phyloP scores from a whole-genome alignment of 2,113 vertebrate species.

The Cranoglanis bouderius region DNA sequence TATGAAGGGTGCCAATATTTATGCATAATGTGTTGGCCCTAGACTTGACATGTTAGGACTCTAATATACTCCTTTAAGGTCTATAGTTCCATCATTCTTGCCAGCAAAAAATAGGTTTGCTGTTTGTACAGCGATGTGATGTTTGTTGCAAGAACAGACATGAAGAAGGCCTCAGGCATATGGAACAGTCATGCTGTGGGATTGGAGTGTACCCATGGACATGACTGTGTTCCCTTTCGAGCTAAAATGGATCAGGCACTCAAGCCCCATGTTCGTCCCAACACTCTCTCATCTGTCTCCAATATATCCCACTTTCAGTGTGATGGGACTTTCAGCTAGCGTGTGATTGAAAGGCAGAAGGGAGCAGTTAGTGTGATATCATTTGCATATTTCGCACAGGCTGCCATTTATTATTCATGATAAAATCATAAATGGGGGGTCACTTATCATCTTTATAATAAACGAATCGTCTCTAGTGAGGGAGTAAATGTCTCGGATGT shows the following conservation, averaged over 20 bases:
- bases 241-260: conserved; percentile 13
- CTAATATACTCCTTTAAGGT: not conserved
- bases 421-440: conserved; percentile 43
- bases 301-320: not conserved
- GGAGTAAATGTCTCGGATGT: not conserved
- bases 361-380: conserved; percentile 13
- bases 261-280: not conserved
- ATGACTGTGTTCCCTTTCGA: not conserved
- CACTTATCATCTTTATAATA: conserved; percentile 51
- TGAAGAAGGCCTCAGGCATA: not conserved
- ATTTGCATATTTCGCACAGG: conserved; percentile 22
- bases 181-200: not conserved
- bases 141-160: not conserved
- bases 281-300: conserved; percentile 11
- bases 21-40: not conserved
- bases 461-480: conserved; percentile 18
- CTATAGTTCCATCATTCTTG: not conserved
- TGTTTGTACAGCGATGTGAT: not conserved
- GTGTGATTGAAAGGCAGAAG: conserved; percentile 33
- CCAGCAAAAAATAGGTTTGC: not conserved
- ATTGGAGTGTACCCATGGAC: not conserved
- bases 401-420: conserved; percentile 20
- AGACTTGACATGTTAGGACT: not conserved
- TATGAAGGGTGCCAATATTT: not conserved
- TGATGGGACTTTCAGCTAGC: conserved; percentile 1